Evolutionary conservation across 2,797 vertebrate species (phyloP).

Genomic region (Microcaecilia unicolor): DNA sequence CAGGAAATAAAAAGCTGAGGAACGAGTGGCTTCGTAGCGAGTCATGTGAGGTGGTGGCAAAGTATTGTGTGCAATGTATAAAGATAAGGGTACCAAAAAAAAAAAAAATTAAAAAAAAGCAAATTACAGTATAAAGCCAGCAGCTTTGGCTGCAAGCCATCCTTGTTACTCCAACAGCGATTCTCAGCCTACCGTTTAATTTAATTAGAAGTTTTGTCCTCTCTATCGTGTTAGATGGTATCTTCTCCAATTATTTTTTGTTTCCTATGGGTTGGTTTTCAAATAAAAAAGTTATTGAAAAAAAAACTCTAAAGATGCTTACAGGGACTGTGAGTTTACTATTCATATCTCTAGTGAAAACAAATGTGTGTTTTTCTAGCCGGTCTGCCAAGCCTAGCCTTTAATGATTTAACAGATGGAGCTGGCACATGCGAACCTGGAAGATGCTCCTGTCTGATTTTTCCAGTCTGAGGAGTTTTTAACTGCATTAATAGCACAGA

Average conservation of each 20-base stretch:
- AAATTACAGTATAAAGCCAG: not conserved
- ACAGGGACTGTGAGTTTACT: conserved; percentile 36
- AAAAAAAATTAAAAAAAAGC: not conserved
- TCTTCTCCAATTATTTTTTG: conserved; percentile 1
- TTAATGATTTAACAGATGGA: conserved; percentile 59
- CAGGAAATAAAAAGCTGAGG: no score
- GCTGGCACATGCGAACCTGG: conserved; percentile 50
- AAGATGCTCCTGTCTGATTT: conserved; percentile 57
- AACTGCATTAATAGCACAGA: conserved; percentile 38
- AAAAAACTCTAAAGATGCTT: conserved; percentile 10
- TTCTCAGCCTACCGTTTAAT: not conserved
- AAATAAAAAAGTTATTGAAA: conserved; percentile 19
- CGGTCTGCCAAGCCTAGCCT: conserved; percentile 43
- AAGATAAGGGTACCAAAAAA: not conserved
- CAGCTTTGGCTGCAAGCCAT: not conserved
- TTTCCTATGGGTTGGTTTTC: conserved; percentile 4
- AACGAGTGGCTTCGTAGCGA: no score
- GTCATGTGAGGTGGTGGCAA: no score
- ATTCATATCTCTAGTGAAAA: conserved; percentile 50
- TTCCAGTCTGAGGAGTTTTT: conserved; percentile 51
- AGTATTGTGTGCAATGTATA: not conserved
- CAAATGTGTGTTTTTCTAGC: conserved; percentile 48
- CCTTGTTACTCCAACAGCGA: not conserved
- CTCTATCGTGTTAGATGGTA: no score
- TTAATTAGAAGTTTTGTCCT: no score